Evolutionary conservation across 1,140 invertebrate species (phyloP).

Genomic region (Eciton burchellii): DNA sequence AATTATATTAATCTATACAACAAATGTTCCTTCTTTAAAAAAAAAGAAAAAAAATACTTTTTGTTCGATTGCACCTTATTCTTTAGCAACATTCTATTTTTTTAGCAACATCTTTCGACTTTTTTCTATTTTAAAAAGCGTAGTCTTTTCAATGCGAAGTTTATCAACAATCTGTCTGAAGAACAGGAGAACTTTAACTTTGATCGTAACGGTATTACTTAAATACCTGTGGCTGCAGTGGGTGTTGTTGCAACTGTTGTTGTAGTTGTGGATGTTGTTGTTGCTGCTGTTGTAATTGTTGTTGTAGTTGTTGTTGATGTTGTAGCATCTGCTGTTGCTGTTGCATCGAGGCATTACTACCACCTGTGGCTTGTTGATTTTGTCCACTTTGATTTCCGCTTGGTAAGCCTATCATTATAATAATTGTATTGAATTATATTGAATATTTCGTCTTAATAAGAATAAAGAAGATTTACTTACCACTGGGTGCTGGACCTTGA

Average conservation of each 20-base stretch:
- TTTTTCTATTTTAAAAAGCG: constrained; percentile 21
- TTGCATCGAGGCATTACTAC: constrained; percentile 68
- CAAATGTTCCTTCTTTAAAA: too few relatives aligned
- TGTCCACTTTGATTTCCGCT: constrained; percentile 77
- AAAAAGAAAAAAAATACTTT: constrained; percentile 23
- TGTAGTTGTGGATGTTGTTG: constrained; percentile 85
- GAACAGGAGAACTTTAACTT: constrained; percentile 50
- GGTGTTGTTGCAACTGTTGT: constrained; percentile 81
- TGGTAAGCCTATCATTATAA: constrained; percentile 76
- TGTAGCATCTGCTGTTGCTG: constrained; percentile 84
- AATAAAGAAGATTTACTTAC: constrained; percentile 74
- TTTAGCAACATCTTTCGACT: not conserved
- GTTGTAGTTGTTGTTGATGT: constrained; percentile 84
- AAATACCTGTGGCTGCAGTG: constrained; percentile 78
- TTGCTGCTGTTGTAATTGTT: constrained; percentile 86
- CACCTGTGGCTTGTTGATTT: constrained; percentile 74
- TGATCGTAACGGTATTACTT: constrained; percentile 70
- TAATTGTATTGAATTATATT: constrained; percentile 68
- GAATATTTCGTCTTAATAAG: constrained; percentile 20
- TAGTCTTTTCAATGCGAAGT: constrained; percentile 27
- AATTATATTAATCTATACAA: too few relatives aligned
- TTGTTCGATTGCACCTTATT: constrained; percentile 15
- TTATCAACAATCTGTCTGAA: constrained; percentile 51
- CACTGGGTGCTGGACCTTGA: constrained; percentile 84
- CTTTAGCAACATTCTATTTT: not conserved